These are phyloP conservation scores for Pocillopora verrucosa DNA, from an alignment of 64 coral and sea anemone genomes.

Conservation along the genomic window DNA sequence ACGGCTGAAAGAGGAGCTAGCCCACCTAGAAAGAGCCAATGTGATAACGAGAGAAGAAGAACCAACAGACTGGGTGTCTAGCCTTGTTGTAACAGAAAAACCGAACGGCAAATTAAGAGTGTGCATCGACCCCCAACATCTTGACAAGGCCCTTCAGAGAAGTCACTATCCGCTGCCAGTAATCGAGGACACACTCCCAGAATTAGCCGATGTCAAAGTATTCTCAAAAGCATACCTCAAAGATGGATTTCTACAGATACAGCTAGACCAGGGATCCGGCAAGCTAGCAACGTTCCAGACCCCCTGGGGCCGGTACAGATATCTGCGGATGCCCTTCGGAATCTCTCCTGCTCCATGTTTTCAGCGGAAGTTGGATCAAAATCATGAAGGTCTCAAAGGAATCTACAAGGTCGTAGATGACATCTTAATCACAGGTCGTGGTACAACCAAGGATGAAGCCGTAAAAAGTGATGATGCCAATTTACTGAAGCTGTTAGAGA, in stretches of 20 bases:
- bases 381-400: too few species aligned
- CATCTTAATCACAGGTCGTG: too few species aligned
- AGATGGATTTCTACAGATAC: slow-evolving; percentile 3
- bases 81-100: slow-evolving; percentile 46
- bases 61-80: slow-evolving; percentile 26
- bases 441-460: too few species aligned
- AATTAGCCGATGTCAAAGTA: slow-evolving; percentile 30
- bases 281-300: not conserved
- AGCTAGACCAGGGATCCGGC: slow-evolving; percentile 12
- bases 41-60: slow-evolving; percentile 8
- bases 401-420: too few species aligned
- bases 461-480: too few species aligned
- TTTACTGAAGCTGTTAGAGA: too few species aligned
- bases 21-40: not conserved
- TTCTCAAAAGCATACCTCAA: slow-evolving; percentile 26
- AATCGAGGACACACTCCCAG: slow-evolving; percentile 50
- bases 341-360: too few species aligned
- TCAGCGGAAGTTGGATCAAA: too few species aligned
- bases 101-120: not conserved
- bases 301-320: not conserved
- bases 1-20: slow-evolving; percentile 9
- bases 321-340: too few species aligned
- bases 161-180: slow-evolving; percentile 50
- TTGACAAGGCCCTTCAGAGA: slow-evolving; percentile 46
- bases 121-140: not conserved